Evolutionary conservation across 2,888 invertebrate species (phyloP).

Genomic region (Drosophila kambysellisi): DNA sequence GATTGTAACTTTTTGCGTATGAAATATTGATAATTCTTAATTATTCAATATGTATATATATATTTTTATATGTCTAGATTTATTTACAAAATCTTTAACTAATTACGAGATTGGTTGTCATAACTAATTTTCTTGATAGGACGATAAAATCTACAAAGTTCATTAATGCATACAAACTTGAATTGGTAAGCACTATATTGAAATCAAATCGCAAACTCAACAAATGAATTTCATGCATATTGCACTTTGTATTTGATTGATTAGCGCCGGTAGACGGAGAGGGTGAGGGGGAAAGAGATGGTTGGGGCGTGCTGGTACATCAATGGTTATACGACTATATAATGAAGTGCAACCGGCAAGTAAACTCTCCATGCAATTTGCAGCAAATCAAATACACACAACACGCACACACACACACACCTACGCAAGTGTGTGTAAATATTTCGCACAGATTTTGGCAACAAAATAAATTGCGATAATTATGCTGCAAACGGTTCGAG

Average conservation of each 20-base stretch:
- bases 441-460: conserved; percentile 70
- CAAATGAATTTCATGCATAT: conserved; percentile 54
- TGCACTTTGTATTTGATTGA: conserved; percentile 57
- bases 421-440: conserved; percentile 41
- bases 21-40: not conserved
- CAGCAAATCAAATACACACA: conserved; percentile 51
- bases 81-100: not conserved
- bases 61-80: not conserved
- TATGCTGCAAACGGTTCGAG: conserved; percentile 56
- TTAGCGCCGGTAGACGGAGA: conserved; percentile 18
- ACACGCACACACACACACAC: conserved; percentile 1
- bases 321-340: conserved; percentile 47
- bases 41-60: not conserved
- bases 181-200: not conserved
- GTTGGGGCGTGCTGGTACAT: conserved; percentile 7
- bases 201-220: conserved; percentile 44
- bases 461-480: conserved; percentile 75
- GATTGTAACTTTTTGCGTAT: not conserved
- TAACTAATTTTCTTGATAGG: not conserved
- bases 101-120: not conserved
- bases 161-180: not conserved
- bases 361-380: conserved; percentile 65
- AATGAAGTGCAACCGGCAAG: conserved; percentile 66
- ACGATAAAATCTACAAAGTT: conserved; percentile 2
- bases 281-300: not conserved